Conservation (phyloP, 2,797 vertebrate genomes). For the Mareca penelope region DNA sequence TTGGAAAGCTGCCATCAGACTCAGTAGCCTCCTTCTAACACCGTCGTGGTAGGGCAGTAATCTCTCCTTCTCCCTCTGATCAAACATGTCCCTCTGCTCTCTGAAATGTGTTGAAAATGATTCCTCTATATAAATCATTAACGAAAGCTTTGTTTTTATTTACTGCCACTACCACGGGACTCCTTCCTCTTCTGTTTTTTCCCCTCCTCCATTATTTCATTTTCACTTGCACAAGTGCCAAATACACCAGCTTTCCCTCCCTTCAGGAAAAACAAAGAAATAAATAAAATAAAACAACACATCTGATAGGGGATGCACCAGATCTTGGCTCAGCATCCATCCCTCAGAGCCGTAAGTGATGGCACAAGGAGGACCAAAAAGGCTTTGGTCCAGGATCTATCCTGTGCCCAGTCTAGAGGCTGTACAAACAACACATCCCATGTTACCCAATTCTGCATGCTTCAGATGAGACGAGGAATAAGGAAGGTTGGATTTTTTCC, state of each 20-base stretch:
- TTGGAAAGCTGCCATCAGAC: conserved; percentile 50
- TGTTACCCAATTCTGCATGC: not conserved
- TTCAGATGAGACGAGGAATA: not conserved
- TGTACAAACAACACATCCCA: not conserved
- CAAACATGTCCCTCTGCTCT: conserved; percentile 22
- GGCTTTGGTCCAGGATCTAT: not conserved
- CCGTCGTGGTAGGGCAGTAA: not conserved
- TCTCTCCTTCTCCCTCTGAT: conserved; percentile 17
- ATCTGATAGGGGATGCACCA: not conserved
- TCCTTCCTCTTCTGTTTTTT: not conserved
- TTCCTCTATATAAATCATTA: conserved; percentile 34
- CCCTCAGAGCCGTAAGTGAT: not conserved
- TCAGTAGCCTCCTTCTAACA: conserved; percentile 41
- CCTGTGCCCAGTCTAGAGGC: not conserved
- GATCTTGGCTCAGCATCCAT: not conserved
- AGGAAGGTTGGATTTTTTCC: conserved; percentile 9
- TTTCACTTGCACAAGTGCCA: not conserved
- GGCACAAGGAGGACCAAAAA: not conserved
- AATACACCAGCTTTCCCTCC: not conserved
- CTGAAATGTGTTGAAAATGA: not conserved
- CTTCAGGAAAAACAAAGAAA: not conserved
- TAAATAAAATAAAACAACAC: not conserved
- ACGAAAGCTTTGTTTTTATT: conserved; percentile 19
- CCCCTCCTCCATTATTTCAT: not conserved
- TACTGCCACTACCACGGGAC: not conserved